phyloP scores from a whole-genome alignment of 1,140 invertebrate genomes.

The Bradynema listronoti region DNA sequence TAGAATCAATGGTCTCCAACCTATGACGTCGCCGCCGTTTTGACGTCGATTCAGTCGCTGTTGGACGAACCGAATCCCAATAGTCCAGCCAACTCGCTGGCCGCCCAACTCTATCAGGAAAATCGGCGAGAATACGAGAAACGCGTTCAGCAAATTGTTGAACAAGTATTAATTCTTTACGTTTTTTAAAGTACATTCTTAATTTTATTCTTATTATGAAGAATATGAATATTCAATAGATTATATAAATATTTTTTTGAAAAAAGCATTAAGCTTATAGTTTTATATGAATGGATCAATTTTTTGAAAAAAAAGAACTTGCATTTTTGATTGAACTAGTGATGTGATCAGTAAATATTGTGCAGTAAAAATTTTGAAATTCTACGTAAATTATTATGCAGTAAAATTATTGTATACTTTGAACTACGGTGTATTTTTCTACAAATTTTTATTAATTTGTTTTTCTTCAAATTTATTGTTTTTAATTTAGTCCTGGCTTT shows the following conservation, averaged over 20 bases:
- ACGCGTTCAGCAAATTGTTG: slow-evolving; percentile 87
- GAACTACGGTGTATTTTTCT: too few relatives aligned
- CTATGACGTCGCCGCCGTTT: slow-evolving; percentile 96
- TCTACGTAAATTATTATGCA: too few relatives aligned
- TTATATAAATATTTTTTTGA: slow-evolving; percentile 2
- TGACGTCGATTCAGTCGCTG: slow-evolving; percentile 70
- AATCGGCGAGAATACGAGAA: slow-evolving; percentile 76
- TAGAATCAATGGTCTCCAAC: slow-evolving; percentile 99
- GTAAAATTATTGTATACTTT: too few relatives aligned
- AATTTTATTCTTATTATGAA: neutral
- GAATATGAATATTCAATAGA: neutral
- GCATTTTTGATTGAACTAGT: too few relatives aligned
- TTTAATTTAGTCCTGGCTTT: slow-evolving; percentile 45
- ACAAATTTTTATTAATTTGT: neutral
- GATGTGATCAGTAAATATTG: too few relatives aligned
- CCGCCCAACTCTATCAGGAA: slow-evolving; percentile 76
- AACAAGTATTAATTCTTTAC: slow-evolving; percentile 63
- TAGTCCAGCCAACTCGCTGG: slow-evolving; percentile 85
- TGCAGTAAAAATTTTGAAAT: too few relatives aligned
- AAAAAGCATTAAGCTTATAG: too few relatives aligned
- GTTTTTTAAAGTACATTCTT: slow-evolving; percentile 4
- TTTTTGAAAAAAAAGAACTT: too few relatives aligned
- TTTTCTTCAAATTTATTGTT: slow-evolving; percentile 13
- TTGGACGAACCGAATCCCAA: slow-evolving; percentile 82
- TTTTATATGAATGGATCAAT: too few relatives aligned